These are phyloP conservation scores for Toxotes chatareus DNA, from an alignment of 2,113 vertebrate genomes.

Conservation along the genomic window DNA sequence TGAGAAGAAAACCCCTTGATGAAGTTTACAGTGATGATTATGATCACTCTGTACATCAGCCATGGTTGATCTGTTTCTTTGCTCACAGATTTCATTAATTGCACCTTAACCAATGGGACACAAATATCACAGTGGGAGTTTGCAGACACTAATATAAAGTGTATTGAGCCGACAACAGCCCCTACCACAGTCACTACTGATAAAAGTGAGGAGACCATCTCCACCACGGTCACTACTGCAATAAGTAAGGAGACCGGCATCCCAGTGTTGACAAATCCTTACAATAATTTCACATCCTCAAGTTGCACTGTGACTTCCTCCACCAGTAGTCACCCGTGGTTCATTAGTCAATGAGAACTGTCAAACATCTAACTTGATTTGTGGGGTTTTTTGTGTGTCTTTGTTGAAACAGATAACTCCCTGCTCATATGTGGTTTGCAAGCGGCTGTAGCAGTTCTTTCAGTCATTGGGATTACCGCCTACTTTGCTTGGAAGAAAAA, in stretches of 20 bases:
- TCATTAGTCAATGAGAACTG: not conserved
- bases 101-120: slow-evolving; percentile 58
- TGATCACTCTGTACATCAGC: not conserved
- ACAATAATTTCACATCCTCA: accelerated
- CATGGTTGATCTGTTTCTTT: slow-evolving; percentile 12
- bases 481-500: not conserved
- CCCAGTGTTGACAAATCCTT: slow-evolving; percentile 48
- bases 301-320: no score
- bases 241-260: slow-evolving; percentile 50
- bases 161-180: slow-evolving; percentile 13
- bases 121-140: slow-evolving; percentile 53
- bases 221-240: not conserved
- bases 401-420: not conserved
- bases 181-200: not conserved
- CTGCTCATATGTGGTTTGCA: not conserved
- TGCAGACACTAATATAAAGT: slow-evolving; percentile 40
- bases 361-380: not conserved
- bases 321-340: not conserved
- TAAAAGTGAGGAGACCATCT: slow-evolving; percentile 60
- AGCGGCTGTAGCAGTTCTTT: not conserved
- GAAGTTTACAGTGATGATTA: not conserved
- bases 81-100: slow-evolving; percentile 51
- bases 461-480: not conserved
- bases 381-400: not conserved
- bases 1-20: not conserved